phyloP scores from a whole-genome alignment of 2,888 invertebrate genomes.

The Globia sparganii region DNA sequence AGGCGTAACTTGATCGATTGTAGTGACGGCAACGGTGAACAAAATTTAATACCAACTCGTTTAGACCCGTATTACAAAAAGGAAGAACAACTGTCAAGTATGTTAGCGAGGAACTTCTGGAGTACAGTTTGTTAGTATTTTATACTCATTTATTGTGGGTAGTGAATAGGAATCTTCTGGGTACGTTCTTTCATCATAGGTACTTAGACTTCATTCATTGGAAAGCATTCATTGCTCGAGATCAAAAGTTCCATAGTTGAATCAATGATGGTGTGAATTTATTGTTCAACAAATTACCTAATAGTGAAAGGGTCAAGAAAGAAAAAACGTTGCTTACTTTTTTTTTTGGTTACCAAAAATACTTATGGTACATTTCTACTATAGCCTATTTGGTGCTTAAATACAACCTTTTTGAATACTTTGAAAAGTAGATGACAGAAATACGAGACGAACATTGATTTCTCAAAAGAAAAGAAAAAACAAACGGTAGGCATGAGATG shows the following conservation, averaged over 20 bases:
- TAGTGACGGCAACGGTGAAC: slow-evolving; percentile 52
- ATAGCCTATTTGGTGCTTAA: not conserved
- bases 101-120: slow-evolving; percentile 27
- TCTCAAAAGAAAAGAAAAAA: not conserved
- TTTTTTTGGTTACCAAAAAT: not conserved
- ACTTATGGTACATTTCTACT: not conserved
- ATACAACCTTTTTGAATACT: not conserved
- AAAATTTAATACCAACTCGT: slow-evolving; percentile 45
- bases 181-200: not conserved
- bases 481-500: not conserved
- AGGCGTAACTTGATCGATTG: slow-evolving; percentile 63
- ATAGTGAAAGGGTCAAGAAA: not conserved
- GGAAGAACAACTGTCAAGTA: slow-evolving; percentile 45
- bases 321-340: not conserved
- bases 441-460: not conserved
- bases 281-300: not conserved
- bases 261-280: not conserved
- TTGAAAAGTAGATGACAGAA: not conserved
- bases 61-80: slow-evolving; percentile 16
- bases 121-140: slow-evolving; percentile 32
- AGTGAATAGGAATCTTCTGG: not conserved
- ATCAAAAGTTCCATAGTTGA: not conserved
- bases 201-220: not conserved
- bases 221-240: not conserved
- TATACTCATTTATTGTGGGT: slow-evolving; percentile 26